phyloP scores from a whole-genome alignment of 1,140 invertebrate genomes.

The Tetramorium parvispinum region DNA sequence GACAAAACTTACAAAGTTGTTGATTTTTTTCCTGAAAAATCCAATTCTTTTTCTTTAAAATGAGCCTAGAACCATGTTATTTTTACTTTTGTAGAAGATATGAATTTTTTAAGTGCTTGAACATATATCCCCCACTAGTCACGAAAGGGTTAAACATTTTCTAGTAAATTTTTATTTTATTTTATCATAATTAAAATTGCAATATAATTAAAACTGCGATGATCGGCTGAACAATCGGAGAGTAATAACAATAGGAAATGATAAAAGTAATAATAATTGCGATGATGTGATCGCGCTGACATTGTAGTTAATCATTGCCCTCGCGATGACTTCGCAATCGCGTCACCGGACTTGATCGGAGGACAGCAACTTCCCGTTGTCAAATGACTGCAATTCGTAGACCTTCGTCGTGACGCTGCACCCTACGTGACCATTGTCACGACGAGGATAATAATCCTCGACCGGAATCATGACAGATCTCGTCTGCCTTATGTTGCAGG shows the following conservation, averaged over 20 bases:
- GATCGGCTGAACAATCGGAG: neutral
- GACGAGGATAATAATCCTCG: slow-evolving; percentile 32
- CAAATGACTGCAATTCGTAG: slow-evolving; percentile 31
- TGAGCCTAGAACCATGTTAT: too few relatives aligned
- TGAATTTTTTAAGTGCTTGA: too few relatives aligned
- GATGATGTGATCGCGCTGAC: neutral
- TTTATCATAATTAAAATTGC: too few relatives aligned
- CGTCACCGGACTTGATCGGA: slow-evolving; percentile 25
- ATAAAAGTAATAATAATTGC: neutral
- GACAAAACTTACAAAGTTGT: too few relatives aligned
- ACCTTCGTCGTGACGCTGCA: slow-evolving; percentile 36
- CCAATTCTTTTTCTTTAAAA: too few relatives aligned
- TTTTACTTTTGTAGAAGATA: too few relatives aligned
- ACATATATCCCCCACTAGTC: too few relatives aligned
- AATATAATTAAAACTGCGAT: too few relatives aligned
- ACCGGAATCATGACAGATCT: slow-evolving; percentile 53
- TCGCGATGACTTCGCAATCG: slow-evolving; percentile 25
- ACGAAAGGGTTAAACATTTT: neutral
- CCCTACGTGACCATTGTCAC: neutral
- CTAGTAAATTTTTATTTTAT: too few relatives aligned
- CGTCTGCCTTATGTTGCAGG: slow-evolving; percentile 62
- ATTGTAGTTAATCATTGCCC: neutral
- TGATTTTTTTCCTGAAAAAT: too few relatives aligned
- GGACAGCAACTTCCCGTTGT: slow-evolving; percentile 37
- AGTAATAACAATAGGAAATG: neutral